These are phyloP conservation scores for Thunnus albacares DNA, from an alignment of 2,797 vertebrate species.

Conservation along the genomic window DNA sequence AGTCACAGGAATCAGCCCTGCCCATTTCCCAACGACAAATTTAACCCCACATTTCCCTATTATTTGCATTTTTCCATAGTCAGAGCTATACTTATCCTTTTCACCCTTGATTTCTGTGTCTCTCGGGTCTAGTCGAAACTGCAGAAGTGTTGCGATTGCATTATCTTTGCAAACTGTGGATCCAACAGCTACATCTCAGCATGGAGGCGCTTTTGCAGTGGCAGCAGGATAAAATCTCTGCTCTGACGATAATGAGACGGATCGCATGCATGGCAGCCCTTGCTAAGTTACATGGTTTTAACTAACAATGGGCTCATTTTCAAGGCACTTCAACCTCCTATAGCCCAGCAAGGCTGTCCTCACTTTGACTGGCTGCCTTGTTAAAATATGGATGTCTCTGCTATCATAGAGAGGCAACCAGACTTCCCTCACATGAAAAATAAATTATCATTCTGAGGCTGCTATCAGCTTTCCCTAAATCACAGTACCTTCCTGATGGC, in stretches of 20 bases:
- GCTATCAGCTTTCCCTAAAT: conserved; percentile 59
- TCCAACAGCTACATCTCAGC: conserved; percentile 63
- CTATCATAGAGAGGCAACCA: conserved; percentile 20
- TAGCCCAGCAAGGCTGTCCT: conserved; percentile 36
- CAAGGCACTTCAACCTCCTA: conserved; percentile 61
- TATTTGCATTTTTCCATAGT: conserved; percentile 30
- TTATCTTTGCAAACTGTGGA: conserved; percentile 60
- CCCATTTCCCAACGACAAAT: not conserved
- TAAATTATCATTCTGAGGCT: conserved; percentile 60
- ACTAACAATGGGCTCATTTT: conserved; percentile 72
- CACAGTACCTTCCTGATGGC: conserved; percentile 52
- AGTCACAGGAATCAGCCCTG: not conserved
- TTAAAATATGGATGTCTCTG: conserved; percentile 53
- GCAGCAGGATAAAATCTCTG: conserved; percentile 74
- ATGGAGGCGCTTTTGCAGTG: conserved; percentile 57
- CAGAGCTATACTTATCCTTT: conserved; percentile 24
- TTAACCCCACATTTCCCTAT: not conserved
- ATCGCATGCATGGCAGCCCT: conserved; percentile 77
- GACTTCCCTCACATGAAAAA: conserved; percentile 38
- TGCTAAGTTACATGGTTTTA: conserved; percentile 71
- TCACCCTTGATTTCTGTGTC: conserved; percentile 26
- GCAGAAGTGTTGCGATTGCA: conserved; percentile 55
- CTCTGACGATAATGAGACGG: conserved; percentile 75
- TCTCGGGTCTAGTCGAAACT: conserved; percentile 37
- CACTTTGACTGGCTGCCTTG: conserved; percentile 56